Evolutionary conservation across 1,140 invertebrate species (phyloP), one percentile per base, ranked within the genome.

Genomic region (Heterodera carotae): DNA sequence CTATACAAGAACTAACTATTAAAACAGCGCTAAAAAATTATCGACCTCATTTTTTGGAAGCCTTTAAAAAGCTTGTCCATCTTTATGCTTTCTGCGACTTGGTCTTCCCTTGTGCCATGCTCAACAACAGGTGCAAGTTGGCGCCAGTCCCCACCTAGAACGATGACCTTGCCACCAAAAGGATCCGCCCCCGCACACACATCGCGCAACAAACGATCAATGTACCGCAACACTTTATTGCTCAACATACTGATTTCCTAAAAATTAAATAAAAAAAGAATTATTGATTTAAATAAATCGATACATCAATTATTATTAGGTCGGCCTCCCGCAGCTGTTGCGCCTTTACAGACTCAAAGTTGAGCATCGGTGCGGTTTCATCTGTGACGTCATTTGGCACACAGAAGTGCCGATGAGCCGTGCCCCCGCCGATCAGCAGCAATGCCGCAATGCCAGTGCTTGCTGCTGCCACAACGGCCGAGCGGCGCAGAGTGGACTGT

Each of bases 391-490:
- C 56, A 12, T 72, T 25, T 27, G 77, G 77, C 56, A 80, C 39
- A 48, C 31, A 60, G 56, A 80, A 80, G 12, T 12, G 36, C 22
- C 79, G 64, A 68, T 84, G 80, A 34, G 39, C 66, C 18, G 80
- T 85, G 67, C 76, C 12, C 0, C 84, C 87, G 48, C 77, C 80
- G 27, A 39, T 15, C 12, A 84, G 69, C 36, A 87, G 67, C 53
- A 67, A 76, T 48, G 87, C 84, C n/a, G 88, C 84, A 67, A 87
- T 83, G 48, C 86, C 86, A 60, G 84, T 84, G 10, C 75, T 78
- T 12, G 77, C 59, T 33, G 78, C 74, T 31, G 48, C 75, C 27
- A 84, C 29, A 7, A 83, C 79, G 78, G 66, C 7, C 27, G 7
- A 7, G 8, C 62, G 7, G 33, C 12, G 7, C 27, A 66, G 33